A percentile compares a stretch with the other conserved stretches of the same genome.
Evolutionary conservation across 2,113 vertebrate species (phyloP).

Genomic region (Antechinus stuartii): DNA sequence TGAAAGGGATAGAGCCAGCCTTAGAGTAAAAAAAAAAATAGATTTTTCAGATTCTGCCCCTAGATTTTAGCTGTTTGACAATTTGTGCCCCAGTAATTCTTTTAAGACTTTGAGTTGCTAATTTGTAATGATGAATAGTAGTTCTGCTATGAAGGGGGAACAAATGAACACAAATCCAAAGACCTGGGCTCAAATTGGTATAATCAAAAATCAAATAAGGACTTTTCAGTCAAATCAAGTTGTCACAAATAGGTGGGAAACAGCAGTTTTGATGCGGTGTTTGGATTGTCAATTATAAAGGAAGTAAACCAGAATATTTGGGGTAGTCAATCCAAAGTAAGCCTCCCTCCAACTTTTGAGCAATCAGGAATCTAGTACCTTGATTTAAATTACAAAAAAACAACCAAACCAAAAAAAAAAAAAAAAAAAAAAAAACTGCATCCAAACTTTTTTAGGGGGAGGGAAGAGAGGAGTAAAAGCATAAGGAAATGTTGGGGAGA

Average conservation of each 20-base stretch:
- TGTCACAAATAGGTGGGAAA: slow-evolving; percentile 55
- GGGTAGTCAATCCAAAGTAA: background rate
- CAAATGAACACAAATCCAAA: background rate
- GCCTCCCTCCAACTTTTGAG: background rate
- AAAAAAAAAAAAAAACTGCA: background rate
- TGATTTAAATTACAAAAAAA: background rate
- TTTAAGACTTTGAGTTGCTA: background rate
- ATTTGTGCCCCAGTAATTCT: background rate
- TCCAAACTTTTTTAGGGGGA: background rate
- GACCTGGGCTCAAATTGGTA: slow-evolving; percentile 51
- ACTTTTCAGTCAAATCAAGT: slow-evolving; percentile 38
- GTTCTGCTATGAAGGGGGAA: background rate
- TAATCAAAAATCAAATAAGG: slow-evolving; percentile 34
- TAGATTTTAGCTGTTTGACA: background rate
- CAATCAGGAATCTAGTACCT: background rate
- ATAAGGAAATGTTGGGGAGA: background rate
- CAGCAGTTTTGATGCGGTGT: slow-evolving; percentile 16
- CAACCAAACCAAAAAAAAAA: no score
- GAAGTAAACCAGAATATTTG: slow-evolving; percentile 1
- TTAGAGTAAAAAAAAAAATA: background rate
- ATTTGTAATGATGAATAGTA: background rate
- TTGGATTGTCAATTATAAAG: slow-evolving; percentile 18
- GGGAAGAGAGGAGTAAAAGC: background rate
- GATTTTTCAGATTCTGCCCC: background rate
- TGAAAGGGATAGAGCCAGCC: background rate